Conservation (phyloP, 2,888 invertebrate species). For the Micoletzkya japonica region DNA sequence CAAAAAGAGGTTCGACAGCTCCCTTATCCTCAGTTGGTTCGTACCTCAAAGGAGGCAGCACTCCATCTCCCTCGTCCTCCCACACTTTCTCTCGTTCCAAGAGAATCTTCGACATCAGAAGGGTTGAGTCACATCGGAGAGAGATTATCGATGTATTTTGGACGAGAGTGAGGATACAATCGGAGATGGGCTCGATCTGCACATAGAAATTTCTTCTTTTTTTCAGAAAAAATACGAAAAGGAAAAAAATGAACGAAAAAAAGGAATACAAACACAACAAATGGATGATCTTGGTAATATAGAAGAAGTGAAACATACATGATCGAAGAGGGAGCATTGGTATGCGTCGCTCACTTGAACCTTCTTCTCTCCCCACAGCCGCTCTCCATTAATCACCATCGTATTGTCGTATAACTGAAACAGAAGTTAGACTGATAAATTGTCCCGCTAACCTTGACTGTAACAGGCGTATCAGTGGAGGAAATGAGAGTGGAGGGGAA, state of each 20-base stretch:
- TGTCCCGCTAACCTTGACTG: slow-evolving; percentile 29
- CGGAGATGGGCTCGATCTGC: slow-evolving; percentile 32
- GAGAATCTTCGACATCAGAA: slow-evolving; percentile 6
- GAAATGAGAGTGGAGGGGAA: slow-evolving; percentile 32
- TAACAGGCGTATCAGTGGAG: slow-evolving; percentile 30
- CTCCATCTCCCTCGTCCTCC: slow-evolving; percentile 15
- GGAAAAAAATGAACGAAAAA: too few species aligned
- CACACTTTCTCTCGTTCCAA: slow-evolving; percentile 14
- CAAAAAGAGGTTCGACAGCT: too few species aligned
- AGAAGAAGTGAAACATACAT: slow-evolving; percentile 9
- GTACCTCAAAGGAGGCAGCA: slow-evolving; percentile 21
- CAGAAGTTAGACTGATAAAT: background rate
- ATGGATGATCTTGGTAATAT: too few species aligned
- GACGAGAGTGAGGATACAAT: slow-evolving; percentile 33
- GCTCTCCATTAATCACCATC: slow-evolving; percentile 24
- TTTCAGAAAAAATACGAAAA: too few species aligned
- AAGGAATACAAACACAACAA: too few species aligned
- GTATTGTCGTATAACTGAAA: slow-evolving; percentile 25
- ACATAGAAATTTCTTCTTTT: background rate
- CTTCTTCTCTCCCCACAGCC: slow-evolving; percentile 31
- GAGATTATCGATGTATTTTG: slow-evolving; percentile 11
- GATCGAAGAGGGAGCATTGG: slow-evolving; percentile 36
- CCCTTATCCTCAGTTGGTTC: background rate
- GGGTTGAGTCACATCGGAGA: slow-evolving; percentile 18
- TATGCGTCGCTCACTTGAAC: slow-evolving; percentile 31